Evolutionary conservation across 2,888 invertebrate species (phyloP).

Genomic region (Elaeidobius kamerunicus): DNA sequence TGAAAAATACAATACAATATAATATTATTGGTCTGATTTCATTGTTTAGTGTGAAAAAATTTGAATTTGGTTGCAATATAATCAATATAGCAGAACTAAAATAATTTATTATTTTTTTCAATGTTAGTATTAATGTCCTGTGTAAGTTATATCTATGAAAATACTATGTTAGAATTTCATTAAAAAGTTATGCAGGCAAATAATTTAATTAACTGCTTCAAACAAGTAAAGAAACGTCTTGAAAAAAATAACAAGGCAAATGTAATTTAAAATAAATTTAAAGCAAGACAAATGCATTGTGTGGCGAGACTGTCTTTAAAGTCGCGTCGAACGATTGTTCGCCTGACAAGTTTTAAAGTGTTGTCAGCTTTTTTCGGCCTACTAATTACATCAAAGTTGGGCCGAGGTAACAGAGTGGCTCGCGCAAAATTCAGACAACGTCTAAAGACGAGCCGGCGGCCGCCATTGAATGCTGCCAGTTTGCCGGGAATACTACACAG

Average conservation of each 20-base stretch:
- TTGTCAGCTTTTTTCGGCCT: conserved; percentile 41
- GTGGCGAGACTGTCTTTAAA: conserved; percentile 26
- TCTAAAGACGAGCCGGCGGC: conserved; percentile 22
- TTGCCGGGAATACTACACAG: conserved; percentile 20
- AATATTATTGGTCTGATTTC: too few relatives aligned
- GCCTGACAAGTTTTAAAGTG: conserved; percentile 42
- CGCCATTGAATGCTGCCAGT: conserved; percentile 24
- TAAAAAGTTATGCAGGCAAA: too few relatives aligned
- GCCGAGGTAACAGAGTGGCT: conserved; percentile 31
- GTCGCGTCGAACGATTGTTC: conserved; percentile 28
- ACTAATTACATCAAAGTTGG: conserved; percentile 40
- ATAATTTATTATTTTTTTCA: too few relatives aligned
- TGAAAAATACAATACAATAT: too few relatives aligned
- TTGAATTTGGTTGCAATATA: too few relatives aligned
- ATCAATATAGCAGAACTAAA: too few relatives aligned
- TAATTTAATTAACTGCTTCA: too few relatives aligned
- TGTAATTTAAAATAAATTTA: conserved; percentile 27
- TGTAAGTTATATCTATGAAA: too few relatives aligned
- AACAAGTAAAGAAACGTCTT: neutral
- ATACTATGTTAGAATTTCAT: too few relatives aligned
- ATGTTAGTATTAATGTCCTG: too few relatives aligned
- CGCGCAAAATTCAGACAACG: conserved; percentile 28
- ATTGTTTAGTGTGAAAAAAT: too few relatives aligned
- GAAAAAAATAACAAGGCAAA: conserved; percentile 21
- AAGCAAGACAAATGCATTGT: conserved; percentile 27